Evolutionary conservation across 2,888 invertebrate species (phyloP).

Genomic region (Rhodophaea formosa): DNA sequence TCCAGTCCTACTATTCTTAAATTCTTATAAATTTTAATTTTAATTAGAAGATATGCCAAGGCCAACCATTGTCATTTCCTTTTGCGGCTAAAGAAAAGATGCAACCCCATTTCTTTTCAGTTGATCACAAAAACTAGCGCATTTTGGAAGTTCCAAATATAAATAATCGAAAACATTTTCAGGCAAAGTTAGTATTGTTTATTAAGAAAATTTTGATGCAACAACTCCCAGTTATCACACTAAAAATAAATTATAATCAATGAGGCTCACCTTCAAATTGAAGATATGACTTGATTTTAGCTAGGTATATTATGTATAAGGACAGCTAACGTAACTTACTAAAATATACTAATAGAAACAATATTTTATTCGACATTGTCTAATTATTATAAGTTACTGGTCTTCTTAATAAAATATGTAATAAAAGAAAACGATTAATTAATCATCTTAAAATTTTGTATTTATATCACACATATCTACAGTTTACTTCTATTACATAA

Average conservation of each 20-base stretch:
- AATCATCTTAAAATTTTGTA: conserved; percentile 80
- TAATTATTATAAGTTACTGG: conserved; percentile 70
- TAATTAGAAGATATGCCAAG: too few species aligned
- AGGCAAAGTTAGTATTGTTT: conserved; percentile 78
- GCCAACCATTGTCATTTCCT: too few species aligned
- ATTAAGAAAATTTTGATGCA: conserved; percentile 75
- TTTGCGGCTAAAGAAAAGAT: too few species aligned
- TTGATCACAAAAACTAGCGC: conserved; percentile 5
- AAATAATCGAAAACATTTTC: conserved; percentile 65
- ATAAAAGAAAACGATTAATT: conserved; percentile 75
- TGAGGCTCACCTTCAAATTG: conserved; percentile 65
- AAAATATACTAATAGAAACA: conserved; percentile 76
- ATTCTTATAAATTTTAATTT: too few species aligned
- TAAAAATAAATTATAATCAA: conserved; percentile 76
- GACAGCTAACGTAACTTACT: conserved; percentile 73
- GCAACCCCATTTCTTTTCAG: too few species aligned
- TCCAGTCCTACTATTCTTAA: too few species aligned
- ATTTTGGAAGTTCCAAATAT: conserved; percentile 25
- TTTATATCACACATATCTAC: conserved; percentile 81
- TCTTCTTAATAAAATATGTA: conserved; percentile 69
- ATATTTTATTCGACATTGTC: conserved; percentile 67
- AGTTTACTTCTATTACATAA: conserved; percentile 81
- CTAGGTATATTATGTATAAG: conserved; percentile 63
- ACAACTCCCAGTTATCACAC: conserved; percentile 76
- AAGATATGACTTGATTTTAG: conserved; percentile 64